Conservation (phyloP, 2,797 vertebrate genomes). For the Alosa sapidissima region DNA sequence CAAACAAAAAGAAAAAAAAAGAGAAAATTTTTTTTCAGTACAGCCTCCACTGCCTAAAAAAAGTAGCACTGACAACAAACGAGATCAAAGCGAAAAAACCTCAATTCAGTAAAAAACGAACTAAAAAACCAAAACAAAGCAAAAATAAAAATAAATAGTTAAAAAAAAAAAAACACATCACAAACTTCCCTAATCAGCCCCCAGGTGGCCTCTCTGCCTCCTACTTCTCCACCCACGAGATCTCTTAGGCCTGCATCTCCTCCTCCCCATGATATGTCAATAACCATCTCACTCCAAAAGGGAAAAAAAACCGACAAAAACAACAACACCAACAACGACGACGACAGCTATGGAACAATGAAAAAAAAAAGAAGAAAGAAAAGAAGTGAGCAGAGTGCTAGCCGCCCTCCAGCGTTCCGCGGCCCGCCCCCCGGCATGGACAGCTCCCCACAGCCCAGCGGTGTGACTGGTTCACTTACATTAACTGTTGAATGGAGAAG, state of each 20-base stretch:
- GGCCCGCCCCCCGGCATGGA: slow-evolving; percentile 55
- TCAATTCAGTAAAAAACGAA: slow-evolving; percentile 54
- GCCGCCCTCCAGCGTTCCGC: slow-evolving; percentile 46
- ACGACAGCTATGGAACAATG: slow-evolving; percentile 13
- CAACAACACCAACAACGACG: not conserved
- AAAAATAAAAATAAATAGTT: slow-evolving; percentile 57
- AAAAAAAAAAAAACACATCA: slow-evolving; percentile 64
- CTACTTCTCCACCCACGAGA: slow-evolving; percentile 42
- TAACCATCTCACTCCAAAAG: slow-evolving; percentile 31
- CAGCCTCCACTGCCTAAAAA: slow-evolving; percentile 49
- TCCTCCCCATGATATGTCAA: slow-evolving; percentile 34
- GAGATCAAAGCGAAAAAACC: slow-evolving; percentile 28
- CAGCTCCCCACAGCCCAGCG: slow-evolving; percentile 72
- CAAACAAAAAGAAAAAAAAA: slow-evolving; percentile 12
- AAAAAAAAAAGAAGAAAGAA: not conserved
- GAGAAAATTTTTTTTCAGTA: slow-evolving; percentile 41
- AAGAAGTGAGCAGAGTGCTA: not conserved
- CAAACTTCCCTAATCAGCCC: slow-evolving; percentile 56
- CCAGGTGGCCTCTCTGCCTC: slow-evolving; percentile 42
- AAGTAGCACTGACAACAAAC: slow-evolving; percentile 47
- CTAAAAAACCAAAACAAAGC: slow-evolving; percentile 47
- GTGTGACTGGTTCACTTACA: slow-evolving; percentile 75
- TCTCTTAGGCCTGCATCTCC: slow-evolving; percentile 30
- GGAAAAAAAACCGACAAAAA: not conserved
- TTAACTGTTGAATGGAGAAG: slow-evolving; percentile 84